Percentiles rank a stretch among this genome's conserved stretches.
Conservation (phyloP, 1,140 invertebrate genomes). For the Anastrepha obliqua region DNA sequence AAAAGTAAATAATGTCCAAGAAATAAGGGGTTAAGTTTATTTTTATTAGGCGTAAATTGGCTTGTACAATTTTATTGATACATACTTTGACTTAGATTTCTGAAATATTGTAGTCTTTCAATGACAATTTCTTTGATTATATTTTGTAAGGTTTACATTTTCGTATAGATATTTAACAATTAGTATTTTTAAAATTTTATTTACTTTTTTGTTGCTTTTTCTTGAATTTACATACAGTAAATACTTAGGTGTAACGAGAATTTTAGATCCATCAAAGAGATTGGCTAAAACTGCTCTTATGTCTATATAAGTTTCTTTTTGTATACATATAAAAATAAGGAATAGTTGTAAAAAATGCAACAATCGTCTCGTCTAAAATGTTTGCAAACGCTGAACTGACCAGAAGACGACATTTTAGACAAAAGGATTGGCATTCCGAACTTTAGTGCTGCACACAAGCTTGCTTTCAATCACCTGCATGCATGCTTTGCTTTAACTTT, state of each 20-base stretch:
- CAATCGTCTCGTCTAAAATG: constrained; percentile 74
- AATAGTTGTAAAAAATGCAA: constrained; percentile 56
- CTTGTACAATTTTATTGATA: constrained; percentile 73
- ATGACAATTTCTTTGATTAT: background rate
- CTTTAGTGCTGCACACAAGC: constrained; percentile 29
- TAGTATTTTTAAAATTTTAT: background rate
- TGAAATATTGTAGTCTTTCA: background rate
- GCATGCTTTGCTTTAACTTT: constrained; percentile 52
- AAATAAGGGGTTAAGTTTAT: background rate
- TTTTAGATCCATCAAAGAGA: constrained; percentile 72
- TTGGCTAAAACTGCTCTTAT: constrained; percentile 65
- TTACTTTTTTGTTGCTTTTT: constrained; percentile 53
- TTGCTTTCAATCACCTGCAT: constrained; percentile 61
- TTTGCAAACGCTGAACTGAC: constrained; percentile 56
- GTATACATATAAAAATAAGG: background rate
- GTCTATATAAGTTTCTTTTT: constrained; percentile 12
- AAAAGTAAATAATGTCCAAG: background rate
- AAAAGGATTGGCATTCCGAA: constrained; percentile 73
- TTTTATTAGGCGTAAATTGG: constrained; percentile 71
- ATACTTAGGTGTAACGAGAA: constrained; percentile 57
- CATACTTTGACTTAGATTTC: background rate
- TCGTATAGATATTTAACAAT: constrained; percentile 59
- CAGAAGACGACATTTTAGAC: constrained; percentile 68
- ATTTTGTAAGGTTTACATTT: constrained; percentile 20
- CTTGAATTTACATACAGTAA: constrained; percentile 32